A percentile compares a stretch with the other conserved stretches of the same genome.
Conservation (phyloP, 2,888 invertebrate genomes). For the Macropis europaea region DNA sequence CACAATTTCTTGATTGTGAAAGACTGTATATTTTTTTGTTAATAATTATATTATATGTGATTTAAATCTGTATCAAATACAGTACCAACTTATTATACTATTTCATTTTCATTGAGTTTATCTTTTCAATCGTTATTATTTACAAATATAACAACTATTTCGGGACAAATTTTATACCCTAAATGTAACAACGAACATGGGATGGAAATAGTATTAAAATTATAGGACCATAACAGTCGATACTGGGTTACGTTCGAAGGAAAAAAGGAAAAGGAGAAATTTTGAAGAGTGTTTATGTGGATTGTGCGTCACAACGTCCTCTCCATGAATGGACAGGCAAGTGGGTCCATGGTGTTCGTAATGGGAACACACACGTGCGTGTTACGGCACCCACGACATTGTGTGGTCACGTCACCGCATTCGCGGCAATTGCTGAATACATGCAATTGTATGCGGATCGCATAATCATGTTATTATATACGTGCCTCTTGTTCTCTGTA, state of each 20-base stretch:
- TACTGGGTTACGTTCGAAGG: background rate
- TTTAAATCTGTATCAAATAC: too few relatives aligned
- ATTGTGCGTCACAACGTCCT: conserved; percentile 46
- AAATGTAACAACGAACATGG: too few relatives aligned
- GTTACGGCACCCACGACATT: conserved; percentile 31
- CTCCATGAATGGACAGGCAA: conserved; percentile 68
- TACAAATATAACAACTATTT: too few relatives aligned
- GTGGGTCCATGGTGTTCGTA: conserved; percentile 46
- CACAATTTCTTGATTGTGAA: too few relatives aligned
- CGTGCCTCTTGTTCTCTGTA: conserved; percentile 9
- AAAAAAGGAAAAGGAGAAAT: background rate
- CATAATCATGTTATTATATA: conserved; percentile 28
- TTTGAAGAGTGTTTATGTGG: background rate
- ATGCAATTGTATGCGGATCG: conserved; percentile 12
- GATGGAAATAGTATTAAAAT: too few relatives aligned
- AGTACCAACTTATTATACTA: too few relatives aligned
- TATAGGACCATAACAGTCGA: too few relatives aligned
- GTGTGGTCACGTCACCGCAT: conserved; percentile 26
- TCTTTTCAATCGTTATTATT: too few relatives aligned
- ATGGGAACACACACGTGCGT: conserved; percentile 44
- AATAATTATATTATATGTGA: too few relatives aligned
- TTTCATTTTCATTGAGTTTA: too few relatives aligned
- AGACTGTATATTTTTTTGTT: too few relatives aligned
- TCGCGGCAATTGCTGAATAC: conserved; percentile 29
- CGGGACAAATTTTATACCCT: too few relatives aligned